Base-by-base conservation (phyloP, 2,797 vertebrate species). In the Champsocephalus esox region DNA sequence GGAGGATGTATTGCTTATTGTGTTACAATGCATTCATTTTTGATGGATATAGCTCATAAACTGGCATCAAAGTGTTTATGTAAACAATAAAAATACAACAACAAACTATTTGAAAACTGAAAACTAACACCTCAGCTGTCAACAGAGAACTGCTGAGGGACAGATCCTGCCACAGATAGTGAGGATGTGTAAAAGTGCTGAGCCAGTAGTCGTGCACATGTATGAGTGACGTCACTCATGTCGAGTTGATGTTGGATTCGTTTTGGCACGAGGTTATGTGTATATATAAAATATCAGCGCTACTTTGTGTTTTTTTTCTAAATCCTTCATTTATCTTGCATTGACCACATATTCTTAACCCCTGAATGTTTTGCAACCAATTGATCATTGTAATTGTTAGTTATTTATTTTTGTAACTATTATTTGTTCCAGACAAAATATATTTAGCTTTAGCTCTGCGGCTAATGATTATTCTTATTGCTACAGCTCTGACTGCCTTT, bases 151-250 rank as follows among this genome's bases (percentile, higher is more conserved):
- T 75, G 74, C 83, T 52, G 69, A 84, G 80, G 66, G 66, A 83
- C 66, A 16, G 38, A 51, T 64, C n/a, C 79, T 75, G 80, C 41
- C 86, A 66, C 65, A 73, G 80, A 79, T 60, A 19, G 60, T 56
- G 44, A 4, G 3, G 70, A 76, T 63, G 66, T 43, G 69, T 82
- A 59, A 44, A 75, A 82, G 55, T 68, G 82, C 73, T 81, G 87
- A 87, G 63, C 49, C 63, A 55, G 52, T 8, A 16, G 63, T 49
- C 8, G 24, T 70, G 62, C 14, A 3, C 68, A 50, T 12, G 52
- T 57, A 24, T 45, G 58, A 63, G 51, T 59, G 57, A 64, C 49
- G 16, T 46, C 43, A 45, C 73, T 49, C 68, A 14, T 17, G 12
- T 69, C 61, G 48, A 46, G 59, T 2, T 57, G 68, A 66, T 34